phyloP scores from a whole-genome alignment of 2,888 invertebrate genomes.

The Scaptomyza parva region DNA sequence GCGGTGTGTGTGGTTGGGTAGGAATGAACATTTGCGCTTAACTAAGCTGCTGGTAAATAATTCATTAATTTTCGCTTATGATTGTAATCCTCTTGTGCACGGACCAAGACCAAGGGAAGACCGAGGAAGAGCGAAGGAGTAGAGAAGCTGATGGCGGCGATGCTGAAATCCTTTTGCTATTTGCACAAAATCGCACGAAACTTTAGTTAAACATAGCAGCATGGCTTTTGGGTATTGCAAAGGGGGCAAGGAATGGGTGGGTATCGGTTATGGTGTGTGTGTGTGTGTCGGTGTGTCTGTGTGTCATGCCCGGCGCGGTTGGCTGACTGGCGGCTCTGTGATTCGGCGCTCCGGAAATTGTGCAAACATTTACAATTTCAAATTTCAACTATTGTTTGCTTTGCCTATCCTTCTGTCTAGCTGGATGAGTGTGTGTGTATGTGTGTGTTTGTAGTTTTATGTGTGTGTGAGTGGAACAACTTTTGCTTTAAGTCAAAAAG shows the following conservation, averaged over 20 bases:
- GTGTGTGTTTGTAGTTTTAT: too few relatives aligned
- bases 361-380: constrained; percentile 80
- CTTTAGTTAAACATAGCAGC: constrained; percentile 73
- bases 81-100: constrained; percentile 77
- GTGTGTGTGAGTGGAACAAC: constrained; percentile 20
- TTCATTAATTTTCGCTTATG: constrained; percentile 82
- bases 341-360: constrained; percentile 51
- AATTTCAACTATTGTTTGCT: constrained; percentile 74
- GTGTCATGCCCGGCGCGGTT: constrained; percentile 31
- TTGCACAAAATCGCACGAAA: constrained; percentile 73
- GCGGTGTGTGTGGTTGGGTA: background rate
- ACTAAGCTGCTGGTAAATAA: constrained; percentile 81
- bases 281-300: background rate
- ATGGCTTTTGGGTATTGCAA: constrained; percentile 55
- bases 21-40: constrained; percentile 47
- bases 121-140: constrained; percentile 3
- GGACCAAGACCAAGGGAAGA: constrained; percentile 27
- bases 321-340: too few relatives aligned
- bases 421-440: constrained; percentile 14
- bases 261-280: background rate
- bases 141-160: constrained; percentile 47
- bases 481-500: constrained; percentile 67
- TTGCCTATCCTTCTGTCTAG: too few relatives aligned
- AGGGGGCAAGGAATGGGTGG: background rate
- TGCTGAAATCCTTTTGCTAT: constrained; percentile 66